Base-by-base conservation (phyloP, 1,140 invertebrate genomes). In the Conopomorpha cramerella region DNA sequence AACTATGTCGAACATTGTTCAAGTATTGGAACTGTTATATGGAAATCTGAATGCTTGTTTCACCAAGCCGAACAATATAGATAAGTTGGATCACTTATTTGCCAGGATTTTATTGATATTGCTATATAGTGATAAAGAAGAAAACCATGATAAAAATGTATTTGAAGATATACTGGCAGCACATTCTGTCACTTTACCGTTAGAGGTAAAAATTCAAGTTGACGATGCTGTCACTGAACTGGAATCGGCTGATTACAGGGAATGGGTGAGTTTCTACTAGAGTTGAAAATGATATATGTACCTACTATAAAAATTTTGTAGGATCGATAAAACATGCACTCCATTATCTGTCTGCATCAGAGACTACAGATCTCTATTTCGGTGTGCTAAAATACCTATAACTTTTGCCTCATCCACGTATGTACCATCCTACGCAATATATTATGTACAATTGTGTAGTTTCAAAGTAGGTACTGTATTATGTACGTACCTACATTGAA, bases 181-280 rank as follows among this genome's bases (percentile, higher is more conserved):
- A 19, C 79, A 82, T 49, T 72, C 72, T 30, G 64, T 90, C 25
- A 79, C 82, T n/a, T 55, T 92, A 30, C 88, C 89, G 1, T 82
- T 85, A 54, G 88, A 90, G 48, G 86, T 87, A 8, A 84, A 86
- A 51, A 78, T 90, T 43, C 86, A 90, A 63, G 83, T 91, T 34
- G 88, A 91, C 54, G 87, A 90, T 64, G 87, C 87, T 2, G 67
- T 92, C 3, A 88, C 85, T 51, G 88, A 92, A 67, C 81, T 92
- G 59, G 88, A 90, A 72, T 86, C 90, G 11, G 89, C 89, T 74
- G 89, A 91, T 70, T 90, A 91, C 64, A 77, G 86, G 49, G 88
- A 90, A 67, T 90, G 88, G 88, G 86, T 87, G 77, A 46, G 60
- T 48, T 40, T 32, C 42, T 8, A 16, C 27, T n/a, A n/a, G n/a